Percentiles rank a stretch among this genome's conserved stretches.
Evolutionary conservation across 2,797 vertebrate species (phyloP).

Genomic region (Labroides dimidiatus): DNA sequence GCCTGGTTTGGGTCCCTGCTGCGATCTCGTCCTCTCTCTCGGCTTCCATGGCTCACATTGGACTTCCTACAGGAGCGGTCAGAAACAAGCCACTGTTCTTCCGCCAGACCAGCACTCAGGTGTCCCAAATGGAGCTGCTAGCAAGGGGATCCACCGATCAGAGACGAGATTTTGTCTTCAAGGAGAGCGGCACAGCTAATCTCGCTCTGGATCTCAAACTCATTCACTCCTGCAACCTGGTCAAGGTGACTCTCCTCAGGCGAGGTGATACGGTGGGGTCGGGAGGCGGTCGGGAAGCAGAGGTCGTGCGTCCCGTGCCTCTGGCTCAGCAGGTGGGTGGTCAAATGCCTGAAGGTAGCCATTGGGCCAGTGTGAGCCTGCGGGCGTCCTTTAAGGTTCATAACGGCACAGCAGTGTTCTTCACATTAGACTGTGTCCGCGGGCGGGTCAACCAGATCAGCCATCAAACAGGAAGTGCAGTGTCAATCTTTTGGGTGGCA

Average conservation of each 20-base stretch:
- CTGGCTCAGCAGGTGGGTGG: conserved; percentile 89
- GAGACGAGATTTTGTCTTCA: conserved; percentile 87
- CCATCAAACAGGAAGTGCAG: conserved; percentile 85
- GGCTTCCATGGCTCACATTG: conserved; percentile 81
- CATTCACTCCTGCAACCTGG: conserved; percentile 89
- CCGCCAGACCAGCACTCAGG: conserved; percentile 78
- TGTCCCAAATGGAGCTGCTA: conserved; percentile 84
- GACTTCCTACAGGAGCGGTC: conserved; percentile 87
- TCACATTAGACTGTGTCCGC: conserved; percentile 89
- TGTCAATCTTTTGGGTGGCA: conserved; percentile 90
- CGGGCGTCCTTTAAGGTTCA: conserved; percentile 86
- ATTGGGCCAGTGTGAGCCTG: conserved; percentile 87
- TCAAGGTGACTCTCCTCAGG: conserved; percentile 87
- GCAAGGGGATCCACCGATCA: conserved; percentile 75
- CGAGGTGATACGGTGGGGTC: conserved; percentile 47
- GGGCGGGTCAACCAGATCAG: conserved; percentile 91
- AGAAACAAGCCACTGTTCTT: conserved; percentile 91
- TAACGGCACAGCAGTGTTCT: conserved; percentile 85
- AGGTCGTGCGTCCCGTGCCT: conserved; percentile 68
- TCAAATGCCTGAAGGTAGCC: conserved; percentile 90
- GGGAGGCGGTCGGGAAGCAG: conserved; percentile 64
- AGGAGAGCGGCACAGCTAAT: conserved; percentile 85
- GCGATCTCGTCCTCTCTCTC: conserved; percentile 85
- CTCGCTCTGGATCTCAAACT: conserved; percentile 88
- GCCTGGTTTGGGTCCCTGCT: conserved; percentile 90